Conservation (phyloP, 1,140 invertebrate species). For the Aphis gossypii region DNA sequence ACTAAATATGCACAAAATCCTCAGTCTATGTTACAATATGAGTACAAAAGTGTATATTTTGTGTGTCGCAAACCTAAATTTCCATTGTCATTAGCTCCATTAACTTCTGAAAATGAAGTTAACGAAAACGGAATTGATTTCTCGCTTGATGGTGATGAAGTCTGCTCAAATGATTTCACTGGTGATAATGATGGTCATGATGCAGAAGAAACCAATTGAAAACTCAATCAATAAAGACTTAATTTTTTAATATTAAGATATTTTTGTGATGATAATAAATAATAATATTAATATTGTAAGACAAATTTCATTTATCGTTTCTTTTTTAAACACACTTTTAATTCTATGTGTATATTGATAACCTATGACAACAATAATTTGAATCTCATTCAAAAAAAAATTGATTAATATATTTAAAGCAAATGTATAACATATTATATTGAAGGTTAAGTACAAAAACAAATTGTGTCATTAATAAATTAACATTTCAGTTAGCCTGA, state of each 20-base stretch:
- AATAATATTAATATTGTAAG: conserved; percentile 31
- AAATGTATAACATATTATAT: background rate
- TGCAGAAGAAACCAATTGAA: conserved; percentile 28
- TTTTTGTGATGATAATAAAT: conserved; percentile 42
- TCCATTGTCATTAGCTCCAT: background rate
- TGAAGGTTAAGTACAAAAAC: background rate
- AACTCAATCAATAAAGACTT: conserved; percentile 42
- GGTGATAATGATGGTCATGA: conserved; percentile 31
- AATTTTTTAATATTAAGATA: conserved; percentile 44
- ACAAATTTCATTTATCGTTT: background rate
- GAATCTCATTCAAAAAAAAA: conserved; percentile 46
- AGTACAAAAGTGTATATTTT: conserved; percentile 90
- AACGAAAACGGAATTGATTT: conserved; percentile 16
- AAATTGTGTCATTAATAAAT: background rate
- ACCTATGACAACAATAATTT: conserved; percentile 22
- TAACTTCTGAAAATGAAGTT: background rate
- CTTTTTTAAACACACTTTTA: background rate
- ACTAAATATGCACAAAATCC: conserved; percentile 92
- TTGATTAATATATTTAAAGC: conserved; percentile 26
- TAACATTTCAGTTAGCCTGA: background rate
- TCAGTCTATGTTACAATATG: conserved; percentile 90
- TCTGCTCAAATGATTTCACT: background rate
- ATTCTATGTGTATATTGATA: conserved; percentile 43
- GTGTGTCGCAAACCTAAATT: conserved; percentile 77
- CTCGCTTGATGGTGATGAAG: background rate